These are phyloP conservation scores for Parazoanthus darwini DNA, from an alignment of 92 coral and sea anemone species.

Conservation along the genomic window DNA sequence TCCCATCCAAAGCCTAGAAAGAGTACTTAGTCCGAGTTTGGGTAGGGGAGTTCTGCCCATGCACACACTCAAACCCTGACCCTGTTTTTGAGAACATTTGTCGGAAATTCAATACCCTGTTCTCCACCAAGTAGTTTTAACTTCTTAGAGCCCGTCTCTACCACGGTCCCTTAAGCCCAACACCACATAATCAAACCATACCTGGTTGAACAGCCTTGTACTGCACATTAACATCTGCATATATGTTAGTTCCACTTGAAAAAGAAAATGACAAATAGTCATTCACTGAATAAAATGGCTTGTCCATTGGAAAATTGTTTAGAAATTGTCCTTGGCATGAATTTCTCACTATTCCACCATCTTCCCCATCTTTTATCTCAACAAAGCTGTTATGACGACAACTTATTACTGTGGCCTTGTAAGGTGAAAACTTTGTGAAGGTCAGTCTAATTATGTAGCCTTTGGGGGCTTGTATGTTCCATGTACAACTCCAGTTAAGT, in stretches of 20 bases:
- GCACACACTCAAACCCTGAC: too few relatives aligned
- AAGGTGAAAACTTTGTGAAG: neutral
- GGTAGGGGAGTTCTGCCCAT: too few relatives aligned
- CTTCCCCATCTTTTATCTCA: conserved; percentile 24
- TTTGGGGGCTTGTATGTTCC: conserved; percentile 34
- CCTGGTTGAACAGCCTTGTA: conserved; percentile 37
- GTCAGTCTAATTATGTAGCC: conserved; percentile 1
- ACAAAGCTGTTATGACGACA: neutral
- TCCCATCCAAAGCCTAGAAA: too few relatives aligned
- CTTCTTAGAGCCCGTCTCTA: too few relatives aligned
- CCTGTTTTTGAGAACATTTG: too few relatives aligned
- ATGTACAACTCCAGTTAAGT: conserved; percentile 18
- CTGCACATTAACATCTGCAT: neutral
- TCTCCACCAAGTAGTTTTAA: too few relatives aligned
- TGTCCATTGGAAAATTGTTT: conserved; percentile 23
- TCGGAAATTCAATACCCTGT: too few relatives aligned
- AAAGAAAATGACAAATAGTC: conserved; percentile 11
- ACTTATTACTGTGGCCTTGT: neutral
- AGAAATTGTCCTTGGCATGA: conserved; percentile 27
- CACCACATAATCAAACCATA: neutral
- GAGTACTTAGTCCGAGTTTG: too few relatives aligned
- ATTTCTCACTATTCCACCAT: neutral
- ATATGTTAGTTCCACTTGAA: conserved; percentile 27
- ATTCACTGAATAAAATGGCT: conserved; percentile 12
- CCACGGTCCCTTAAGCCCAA: too few relatives aligned